Base-by-base conservation (phyloP, 1,140 invertebrate genomes). In the Andricus grossulariae region DNA sequence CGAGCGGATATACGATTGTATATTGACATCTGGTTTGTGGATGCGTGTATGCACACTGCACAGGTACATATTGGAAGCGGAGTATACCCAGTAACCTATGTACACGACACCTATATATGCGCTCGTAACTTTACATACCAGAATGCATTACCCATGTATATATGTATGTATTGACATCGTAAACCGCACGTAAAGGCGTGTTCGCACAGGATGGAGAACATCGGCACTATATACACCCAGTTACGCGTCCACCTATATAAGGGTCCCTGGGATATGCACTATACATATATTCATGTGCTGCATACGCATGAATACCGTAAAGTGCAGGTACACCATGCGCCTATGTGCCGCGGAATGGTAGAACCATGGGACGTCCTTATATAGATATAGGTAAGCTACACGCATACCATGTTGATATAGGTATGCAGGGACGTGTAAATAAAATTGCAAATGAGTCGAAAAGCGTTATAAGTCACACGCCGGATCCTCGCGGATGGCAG, bases 151-250 rank as follows among this genome's bases (percentile, higher is more conserved):
- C 75, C 76, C 78, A 84, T 84, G 78, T 82, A 84, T 79, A 80
- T 80, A 79, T 80, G 80, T 80, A 80, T 80, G 80, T 84, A 79
- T 84, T 84, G 79, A 82, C 83, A 84, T 82, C 79, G 83, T 84
- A 82, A 84, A 82, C 77, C 83, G 83, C 79, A 80, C 80, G 80
- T 82, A 84, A 84, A 84, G 79, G 80, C 77, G 82, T 82, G 80
- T 82, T 79, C 76, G 78, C 73, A 77, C 75, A 76, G 73, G 73
- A 80, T 77, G 73, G 66, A 71, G 77, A 82, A 82, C 82, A 82
- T 79, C 75, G 76, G 39, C 80, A 73, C 75, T 84, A 84, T 82
- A 82, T 84, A 84, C 82, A 82, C 80, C 79, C 82, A 80, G 81
- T 84, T 84, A 84, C 76, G 77, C 78, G 50, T 77, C 25, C n/a